Conservation (phyloP, 35 echinoderm and acorn worm species). For the Apostichopus californicus region DNA sequence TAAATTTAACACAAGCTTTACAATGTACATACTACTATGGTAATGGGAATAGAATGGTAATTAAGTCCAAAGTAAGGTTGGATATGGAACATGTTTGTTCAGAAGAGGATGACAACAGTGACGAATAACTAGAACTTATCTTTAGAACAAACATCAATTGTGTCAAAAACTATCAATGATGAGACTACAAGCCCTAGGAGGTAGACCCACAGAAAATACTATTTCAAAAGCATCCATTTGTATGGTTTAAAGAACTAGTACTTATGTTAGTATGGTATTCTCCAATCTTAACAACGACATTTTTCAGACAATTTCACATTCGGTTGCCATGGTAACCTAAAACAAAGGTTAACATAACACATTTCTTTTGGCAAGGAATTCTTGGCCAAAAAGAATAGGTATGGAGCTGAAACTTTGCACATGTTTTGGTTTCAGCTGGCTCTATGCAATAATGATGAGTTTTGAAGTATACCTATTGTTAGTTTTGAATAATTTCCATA, state of each 20-base stretch:
- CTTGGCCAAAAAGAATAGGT: neutral
- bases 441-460: neutral
- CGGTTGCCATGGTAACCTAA: neutral
- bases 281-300: neutral
- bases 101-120: too few species aligned
- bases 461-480: neutral
- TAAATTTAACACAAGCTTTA: too few species aligned
- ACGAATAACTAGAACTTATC: too few species aligned
- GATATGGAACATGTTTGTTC: too few species aligned
- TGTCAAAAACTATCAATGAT: too few species aligned
- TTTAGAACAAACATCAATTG: too few species aligned
- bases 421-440: neutral
- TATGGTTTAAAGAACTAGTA: neutral
- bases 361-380: neutral
- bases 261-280: neutral
- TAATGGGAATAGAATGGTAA: too few species aligned
- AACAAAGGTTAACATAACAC: constrained; percentile 13
- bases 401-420: neutral
- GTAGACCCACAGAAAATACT: constrained; percentile 2
- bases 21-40: too few species aligned
- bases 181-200: neutral
- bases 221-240: neutral
- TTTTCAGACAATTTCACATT: neutral
- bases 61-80: too few species aligned
- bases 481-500: constrained; percentile 16